Evolutionary conservation across 1,140 invertebrate genomes (phyloP).

Genomic region (Phymastichus coffea): DNA sequence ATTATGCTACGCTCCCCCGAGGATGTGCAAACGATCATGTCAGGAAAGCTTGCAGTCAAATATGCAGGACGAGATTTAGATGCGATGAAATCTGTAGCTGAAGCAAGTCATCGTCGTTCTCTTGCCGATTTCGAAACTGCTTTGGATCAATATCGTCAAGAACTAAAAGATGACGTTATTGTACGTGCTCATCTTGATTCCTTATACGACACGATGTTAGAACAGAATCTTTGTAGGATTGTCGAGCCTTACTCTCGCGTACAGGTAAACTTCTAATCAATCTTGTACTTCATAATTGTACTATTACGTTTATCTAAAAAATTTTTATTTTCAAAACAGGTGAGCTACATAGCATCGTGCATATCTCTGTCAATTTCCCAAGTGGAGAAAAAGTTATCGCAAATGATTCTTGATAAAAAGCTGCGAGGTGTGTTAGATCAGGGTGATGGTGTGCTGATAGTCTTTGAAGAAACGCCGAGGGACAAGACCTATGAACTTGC

Average conservation of each 20-base stretch:
- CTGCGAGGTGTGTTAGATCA: slow-evolving; percentile 96
- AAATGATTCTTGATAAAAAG: slow-evolving; percentile 99
- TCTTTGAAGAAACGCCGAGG: slow-evolving; percentile 92
- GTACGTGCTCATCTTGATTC: slow-evolving; percentile 94
- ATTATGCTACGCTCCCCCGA: slow-evolving; percentile 96
- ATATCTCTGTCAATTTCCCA: slow-evolving; percentile 87
- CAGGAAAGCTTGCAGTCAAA: slow-evolving; percentile 95
- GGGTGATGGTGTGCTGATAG: slow-evolving; percentile 94
- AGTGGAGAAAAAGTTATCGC: slow-evolving; percentile 98
- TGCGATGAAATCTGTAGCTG: slow-evolving; percentile 96
- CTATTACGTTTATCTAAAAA: neutral
- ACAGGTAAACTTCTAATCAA: slow-evolving; percentile 69
- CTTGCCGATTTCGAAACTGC: slow-evolving; percentile 93
- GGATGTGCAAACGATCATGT: slow-evolving; percentile 93
- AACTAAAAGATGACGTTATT: slow-evolving; percentile 95
- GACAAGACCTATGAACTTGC: slow-evolving; percentile 98
- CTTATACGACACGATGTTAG: slow-evolving; percentile 97
- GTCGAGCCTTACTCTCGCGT: slow-evolving; percentile 99
- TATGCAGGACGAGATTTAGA: slow-evolving; percentile 95
- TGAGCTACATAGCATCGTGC: slow-evolving; percentile 77
- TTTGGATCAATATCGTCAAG: slow-evolving; percentile 81
- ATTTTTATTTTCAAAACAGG: slow-evolving; percentile 53
- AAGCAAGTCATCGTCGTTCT: slow-evolving; percentile 94
- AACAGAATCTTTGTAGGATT: slow-evolving; percentile 97
- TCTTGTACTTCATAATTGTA: neutral